Percentiles rank a stretch among this genome's conserved stretches.
phyloP scores from a whole-genome alignment of 1,140 invertebrate genomes.

The Drosophila ficusphila region DNA sequence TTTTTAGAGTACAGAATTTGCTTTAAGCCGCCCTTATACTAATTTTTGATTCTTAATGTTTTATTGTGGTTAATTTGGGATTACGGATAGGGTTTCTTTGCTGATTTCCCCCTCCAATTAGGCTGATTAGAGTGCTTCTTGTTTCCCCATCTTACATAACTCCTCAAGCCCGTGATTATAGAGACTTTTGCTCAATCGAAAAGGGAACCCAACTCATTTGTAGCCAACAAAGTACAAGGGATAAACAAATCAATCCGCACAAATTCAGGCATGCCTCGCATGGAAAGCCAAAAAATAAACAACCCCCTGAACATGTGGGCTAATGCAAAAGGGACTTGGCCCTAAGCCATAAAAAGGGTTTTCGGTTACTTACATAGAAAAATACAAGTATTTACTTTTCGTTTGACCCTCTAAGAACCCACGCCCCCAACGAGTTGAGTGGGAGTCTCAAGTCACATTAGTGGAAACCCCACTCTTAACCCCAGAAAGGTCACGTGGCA shows the following conservation, averaged over 20 bases:
- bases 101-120: constrained; percentile 40
- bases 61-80: constrained; percentile 31
- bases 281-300: constrained; percentile 42
- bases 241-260: constrained; percentile 63
- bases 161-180: constrained; percentile 39
- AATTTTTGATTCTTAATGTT: constrained; percentile 6
- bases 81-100: neutral
- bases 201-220: constrained; percentile 41
- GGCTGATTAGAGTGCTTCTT: constrained; percentile 34
- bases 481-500: constrained; percentile 41
- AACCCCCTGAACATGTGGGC: constrained; percentile 33
- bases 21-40: too few species aligned
- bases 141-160: constrained; percentile 12
- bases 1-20: too few species aligned
- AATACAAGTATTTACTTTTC: constrained; percentile 67
- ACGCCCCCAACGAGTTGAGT: neutral
- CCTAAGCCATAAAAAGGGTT: constrained; percentile 65
- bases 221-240: constrained; percentile 51
- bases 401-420: constrained; percentile 24
- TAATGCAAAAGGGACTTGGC: constrained; percentile 67
- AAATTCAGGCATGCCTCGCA: constrained; percentile 45
- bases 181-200: constrained; percentile 3
- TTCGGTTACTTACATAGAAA: constrained; percentile 38
- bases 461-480: constrained; percentile 48
- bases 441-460: constrained; percentile 63